Conservation (phyloP, 2,888 invertebrate genomes). For the Notodromas monacha region DNA sequence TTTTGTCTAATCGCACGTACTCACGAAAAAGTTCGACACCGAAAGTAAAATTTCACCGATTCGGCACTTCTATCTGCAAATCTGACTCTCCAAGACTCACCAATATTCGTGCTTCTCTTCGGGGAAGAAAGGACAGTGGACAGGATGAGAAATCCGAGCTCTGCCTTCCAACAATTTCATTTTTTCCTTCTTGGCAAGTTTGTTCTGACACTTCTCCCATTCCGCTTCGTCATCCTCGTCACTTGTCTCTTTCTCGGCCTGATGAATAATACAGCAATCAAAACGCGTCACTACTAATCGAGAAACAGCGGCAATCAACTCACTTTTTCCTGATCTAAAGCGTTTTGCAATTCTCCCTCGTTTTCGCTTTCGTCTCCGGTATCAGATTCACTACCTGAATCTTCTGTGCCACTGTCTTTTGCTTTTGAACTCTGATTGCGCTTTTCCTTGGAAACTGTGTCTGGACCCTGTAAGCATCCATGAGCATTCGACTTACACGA, state of each 20-base stretch:
- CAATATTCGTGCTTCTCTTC: constrained; percentile 90
- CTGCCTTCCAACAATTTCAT: constrained; percentile 49
- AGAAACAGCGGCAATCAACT: too few species aligned
- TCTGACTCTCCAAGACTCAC: too few species aligned
- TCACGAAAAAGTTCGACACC: too few species aligned
- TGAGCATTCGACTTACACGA: too few species aligned
- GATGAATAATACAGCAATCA: too few species aligned
- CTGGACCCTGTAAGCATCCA: too few species aligned
- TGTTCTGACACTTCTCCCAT: constrained; percentile 73
- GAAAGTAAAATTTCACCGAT: too few species aligned
- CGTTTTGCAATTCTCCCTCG: constrained; percentile 10
- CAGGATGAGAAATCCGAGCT: constrained; percentile 72
- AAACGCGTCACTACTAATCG: too few species aligned
- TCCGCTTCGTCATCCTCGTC: constrained; percentile 41
- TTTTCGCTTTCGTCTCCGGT: constrained; percentile 6
- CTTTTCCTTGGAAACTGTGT: too few species aligned
- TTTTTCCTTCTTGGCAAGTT: constrained; percentile 30
- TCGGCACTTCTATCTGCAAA: too few species aligned
- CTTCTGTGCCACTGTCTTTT: constrained; percentile 9
- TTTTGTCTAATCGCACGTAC: too few species aligned
- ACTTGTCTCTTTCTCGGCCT: constrained; percentile 7
- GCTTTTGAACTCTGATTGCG: constrained; percentile 1
- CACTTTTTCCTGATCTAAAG: too few species aligned
- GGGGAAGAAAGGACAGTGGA: constrained; percentile 85
- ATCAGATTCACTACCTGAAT: constrained; percentile 2